Conservation (phyloP, 1,140 invertebrate species). For the Gryon sp. region DNA sequence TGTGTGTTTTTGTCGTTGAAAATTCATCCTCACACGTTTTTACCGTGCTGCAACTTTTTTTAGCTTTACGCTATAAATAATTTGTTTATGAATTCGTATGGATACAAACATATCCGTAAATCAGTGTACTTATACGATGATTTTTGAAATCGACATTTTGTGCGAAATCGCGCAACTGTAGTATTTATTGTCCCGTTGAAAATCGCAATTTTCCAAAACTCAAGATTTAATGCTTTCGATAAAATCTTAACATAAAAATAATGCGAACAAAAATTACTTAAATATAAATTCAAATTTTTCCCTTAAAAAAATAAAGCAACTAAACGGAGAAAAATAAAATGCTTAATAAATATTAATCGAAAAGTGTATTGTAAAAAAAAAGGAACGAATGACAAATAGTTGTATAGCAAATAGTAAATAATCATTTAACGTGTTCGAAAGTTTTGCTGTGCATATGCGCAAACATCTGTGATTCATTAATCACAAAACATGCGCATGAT, state of each 20-base stretch:
- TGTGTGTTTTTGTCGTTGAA: slow-evolving; percentile 35
- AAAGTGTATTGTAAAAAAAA: too few species aligned
- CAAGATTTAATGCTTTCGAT: neutral
- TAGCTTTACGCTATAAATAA: slow-evolving; percentile 44
- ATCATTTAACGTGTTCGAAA: neutral
- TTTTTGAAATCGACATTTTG: slow-evolving; percentile 27
- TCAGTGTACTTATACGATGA: slow-evolving; percentile 1
- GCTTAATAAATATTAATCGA: too few species aligned
- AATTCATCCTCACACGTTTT: slow-evolving; percentile 32
- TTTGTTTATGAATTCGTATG: slow-evolving; percentile 51
- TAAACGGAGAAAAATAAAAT: too few species aligned
- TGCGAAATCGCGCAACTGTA: too few species aligned
- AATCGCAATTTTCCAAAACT: too few species aligned
- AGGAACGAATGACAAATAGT: neutral
- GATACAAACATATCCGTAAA: slow-evolving; percentile 39
- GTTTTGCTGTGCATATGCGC: neutral
- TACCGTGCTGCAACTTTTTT: slow-evolving; percentile 45
- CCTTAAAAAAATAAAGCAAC: too few species aligned
- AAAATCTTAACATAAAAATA: too few species aligned
- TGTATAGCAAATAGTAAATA: neutral
- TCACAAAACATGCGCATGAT: slow-evolving; percentile 1
- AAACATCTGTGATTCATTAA: slow-evolving; percentile 2
- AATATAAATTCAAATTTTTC: too few species aligned
- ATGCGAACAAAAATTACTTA: too few species aligned
- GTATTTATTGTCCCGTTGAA: too few species aligned